Percentiles rank a stretch among this genome's conserved stretches.
Conservation (phyloP, 1,140 invertebrate species). For the Agrypnia vestita region DNA sequence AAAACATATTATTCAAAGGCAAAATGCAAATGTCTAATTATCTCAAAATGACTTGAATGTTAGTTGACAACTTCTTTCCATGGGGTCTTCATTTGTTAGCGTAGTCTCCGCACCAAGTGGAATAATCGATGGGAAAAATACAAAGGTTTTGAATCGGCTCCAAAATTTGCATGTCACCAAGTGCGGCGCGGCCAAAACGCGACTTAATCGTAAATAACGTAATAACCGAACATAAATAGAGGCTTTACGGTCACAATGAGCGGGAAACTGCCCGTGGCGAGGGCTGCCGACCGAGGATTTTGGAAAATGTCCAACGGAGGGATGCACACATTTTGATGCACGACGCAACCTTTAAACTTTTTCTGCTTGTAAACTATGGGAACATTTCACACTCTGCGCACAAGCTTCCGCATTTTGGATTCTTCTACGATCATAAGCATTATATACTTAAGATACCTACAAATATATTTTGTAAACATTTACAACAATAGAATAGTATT, state of each 20-base stretch:
- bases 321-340: constrained; percentile 38
- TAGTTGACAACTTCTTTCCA: too few relatives aligned
- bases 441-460: too few relatives aligned
- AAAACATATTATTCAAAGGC: too few relatives aligned
- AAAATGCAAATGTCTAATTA: too few relatives aligned
- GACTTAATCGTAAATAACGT: constrained; percentile 43
- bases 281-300: constrained; percentile 19
- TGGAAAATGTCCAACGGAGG: constrained; percentile 51
- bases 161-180: constrained; percentile 31
- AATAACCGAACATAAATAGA: constrained; percentile 55
- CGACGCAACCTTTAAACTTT: neutral
- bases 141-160: constrained; percentile 12
- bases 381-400: neutral
- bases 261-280: constrained; percentile 46
- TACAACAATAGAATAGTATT: too few relatives aligned
- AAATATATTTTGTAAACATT: too few relatives aligned
- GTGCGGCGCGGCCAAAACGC: constrained; percentile 13
- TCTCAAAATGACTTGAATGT: too few relatives aligned
- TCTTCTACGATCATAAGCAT: too few relatives aligned
- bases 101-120: too few relatives aligned
- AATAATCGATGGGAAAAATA: constrained; percentile 5
- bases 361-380: neutral
- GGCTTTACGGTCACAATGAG: constrained; percentile 55
- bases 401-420: too few relatives aligned
- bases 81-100: too few relatives aligned